Conservation (phyloP, 2,888 invertebrate genomes). For the Matsumyia berberina region DNA sequence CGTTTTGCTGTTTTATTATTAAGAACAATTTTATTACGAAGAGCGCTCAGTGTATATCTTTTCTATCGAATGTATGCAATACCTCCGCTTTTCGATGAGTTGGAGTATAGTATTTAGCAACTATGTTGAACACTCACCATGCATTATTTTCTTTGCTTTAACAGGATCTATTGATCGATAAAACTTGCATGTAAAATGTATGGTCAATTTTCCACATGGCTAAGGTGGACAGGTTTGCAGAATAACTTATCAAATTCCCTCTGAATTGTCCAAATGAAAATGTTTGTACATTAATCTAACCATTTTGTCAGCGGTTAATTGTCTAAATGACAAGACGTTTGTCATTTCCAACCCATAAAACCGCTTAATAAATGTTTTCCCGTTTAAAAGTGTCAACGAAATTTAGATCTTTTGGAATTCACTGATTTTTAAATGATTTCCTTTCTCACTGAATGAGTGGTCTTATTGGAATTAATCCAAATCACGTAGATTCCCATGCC, state of each 20-base stretch:
- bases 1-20: too few relatives aligned
- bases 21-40: too few relatives aligned
- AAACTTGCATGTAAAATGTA: too few relatives aligned
- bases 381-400: conserved; percentile 27
- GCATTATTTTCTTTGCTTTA: too few relatives aligned
- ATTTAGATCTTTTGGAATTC: conserved; percentile 46
- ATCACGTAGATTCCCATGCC: conserved; percentile 34
- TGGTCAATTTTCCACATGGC: too few relatives aligned
- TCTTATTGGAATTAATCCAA: conserved; percentile 60
- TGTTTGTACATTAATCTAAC: not conserved
- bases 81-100: too few relatives aligned
- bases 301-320: conserved; percentile 20
- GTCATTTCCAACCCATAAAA: conserved; percentile 39
- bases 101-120: too few relatives aligned
- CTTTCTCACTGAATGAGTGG: conserved; percentile 17
- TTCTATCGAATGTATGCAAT: too few relatives aligned
- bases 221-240: not conserved
- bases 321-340: conserved; percentile 44
- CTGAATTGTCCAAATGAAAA: not conserved
- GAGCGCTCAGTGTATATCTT: too few relatives aligned
- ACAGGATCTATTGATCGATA: too few relatives aligned
- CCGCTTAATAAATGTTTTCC: conserved; percentile 26
- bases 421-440: conserved; percentile 14
- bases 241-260: not conserved
- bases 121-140: too few relatives aligned